Conservation (phyloP, 2,797 vertebrate genomes). For the Melanotaenia trifasciata region DNA sequence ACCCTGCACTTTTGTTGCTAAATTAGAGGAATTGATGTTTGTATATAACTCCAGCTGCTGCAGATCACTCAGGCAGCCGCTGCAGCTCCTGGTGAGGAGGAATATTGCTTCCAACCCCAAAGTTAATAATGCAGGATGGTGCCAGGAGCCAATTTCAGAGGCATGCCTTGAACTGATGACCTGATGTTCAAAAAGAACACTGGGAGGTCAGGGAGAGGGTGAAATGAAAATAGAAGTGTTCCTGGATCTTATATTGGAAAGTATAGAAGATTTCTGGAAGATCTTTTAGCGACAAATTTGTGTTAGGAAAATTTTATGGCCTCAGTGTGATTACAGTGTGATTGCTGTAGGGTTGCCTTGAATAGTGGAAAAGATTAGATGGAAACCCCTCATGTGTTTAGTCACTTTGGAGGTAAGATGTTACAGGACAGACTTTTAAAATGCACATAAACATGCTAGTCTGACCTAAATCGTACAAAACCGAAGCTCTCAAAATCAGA, state of each 20-base stretch:
- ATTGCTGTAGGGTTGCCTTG: too few species aligned
- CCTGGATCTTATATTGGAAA: neutral
- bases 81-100: constrained; percentile 30
- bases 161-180: constrained; percentile 68
- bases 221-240: constrained; percentile 22
- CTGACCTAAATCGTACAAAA: too few species aligned
- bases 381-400: too few species aligned
- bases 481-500: too few species aligned
- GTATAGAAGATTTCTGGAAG: neutral
- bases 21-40: constrained; percentile 64
- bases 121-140: constrained; percentile 54
- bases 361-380: too few species aligned
- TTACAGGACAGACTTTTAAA: too few species aligned
- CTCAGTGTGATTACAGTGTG: neutral
- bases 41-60: constrained; percentile 45
- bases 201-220: constrained; percentile 33
- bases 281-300: constrained; percentile 2
- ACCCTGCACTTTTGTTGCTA: constrained; percentile 55
- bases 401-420: too few species aligned
- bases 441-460: too few species aligned
- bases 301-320: constrained; percentile 14
- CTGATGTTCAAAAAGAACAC: constrained; percentile 22
- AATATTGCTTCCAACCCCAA: constrained; percentile 51
- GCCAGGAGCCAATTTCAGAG: constrained; percentile 59
- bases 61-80: constrained; percentile 34